A percentile compares a stretch with the other conserved stretches of the same genome.
phyloP scores from a whole-genome alignment of 2,797 vertebrate species.

The Alauda arvensis region DNA sequence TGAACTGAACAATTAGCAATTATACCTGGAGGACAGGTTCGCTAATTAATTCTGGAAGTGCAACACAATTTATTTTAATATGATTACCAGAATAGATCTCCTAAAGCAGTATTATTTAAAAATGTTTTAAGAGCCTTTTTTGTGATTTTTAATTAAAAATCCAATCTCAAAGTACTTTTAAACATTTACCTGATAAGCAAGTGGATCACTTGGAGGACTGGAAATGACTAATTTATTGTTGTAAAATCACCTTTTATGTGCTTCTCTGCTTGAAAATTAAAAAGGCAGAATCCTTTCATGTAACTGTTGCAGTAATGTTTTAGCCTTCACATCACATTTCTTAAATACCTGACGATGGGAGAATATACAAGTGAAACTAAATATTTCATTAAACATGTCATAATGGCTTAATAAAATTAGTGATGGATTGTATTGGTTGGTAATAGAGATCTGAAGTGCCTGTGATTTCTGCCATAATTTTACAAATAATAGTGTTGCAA shows the following conservation, averaged over 20 bases:
- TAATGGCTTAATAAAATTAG: not conserved
- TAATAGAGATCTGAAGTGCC: not conserved
- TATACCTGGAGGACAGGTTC: constrained; percentile 19
- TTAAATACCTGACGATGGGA: not conserved
- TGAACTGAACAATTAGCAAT: not conserved
- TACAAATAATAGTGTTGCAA: not conserved
- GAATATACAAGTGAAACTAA: not conserved
- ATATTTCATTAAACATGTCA: not conserved
- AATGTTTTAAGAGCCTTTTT: constrained; percentile 2
- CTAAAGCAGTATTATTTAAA: not conserved
- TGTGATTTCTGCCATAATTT: not conserved
- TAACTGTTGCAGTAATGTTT: not conserved
- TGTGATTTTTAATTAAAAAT: constrained; percentile 40
- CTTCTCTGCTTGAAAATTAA: not conserved
- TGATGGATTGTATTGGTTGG: not conserved
- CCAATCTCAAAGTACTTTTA: not conserved
- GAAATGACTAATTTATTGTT: not conserved
- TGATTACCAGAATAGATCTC: not conserved
- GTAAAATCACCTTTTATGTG: not conserved
- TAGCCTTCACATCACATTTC: not conserved
- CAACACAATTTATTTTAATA: not conserved
- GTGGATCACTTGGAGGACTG: not conserved
- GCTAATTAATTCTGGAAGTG: constrained; percentile 26
- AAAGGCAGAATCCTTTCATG: not conserved
- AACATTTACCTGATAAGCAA: not conserved